phyloP scores from a whole-genome alignment of 2,888 invertebrate genomes.

The Lucinisca nassula region DNA sequence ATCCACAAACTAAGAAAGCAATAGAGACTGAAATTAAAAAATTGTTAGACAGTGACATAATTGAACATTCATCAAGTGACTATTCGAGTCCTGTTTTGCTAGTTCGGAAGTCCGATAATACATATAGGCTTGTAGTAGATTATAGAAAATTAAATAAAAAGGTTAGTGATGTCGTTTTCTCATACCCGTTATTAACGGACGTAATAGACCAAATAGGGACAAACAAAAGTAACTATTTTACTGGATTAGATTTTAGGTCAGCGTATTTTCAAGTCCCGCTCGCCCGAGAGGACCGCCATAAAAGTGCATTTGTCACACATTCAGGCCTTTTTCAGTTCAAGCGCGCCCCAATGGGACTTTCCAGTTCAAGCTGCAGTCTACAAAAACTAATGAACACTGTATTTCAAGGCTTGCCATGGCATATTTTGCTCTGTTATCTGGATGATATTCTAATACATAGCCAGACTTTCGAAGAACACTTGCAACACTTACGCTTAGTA shows the following conservation, averaged over 20 bases:
- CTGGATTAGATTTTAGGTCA: neutral
- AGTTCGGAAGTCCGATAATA: neutral
- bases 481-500: neutral
- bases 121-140: neutral
- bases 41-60: neutral
- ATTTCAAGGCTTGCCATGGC: neutral
- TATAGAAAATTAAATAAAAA: neutral
- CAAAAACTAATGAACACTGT: neutral
- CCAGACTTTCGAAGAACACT: neutral
- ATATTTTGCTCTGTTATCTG: neutral
- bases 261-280: neutral
- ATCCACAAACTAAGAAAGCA: too few species aligned
- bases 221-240: neutral
- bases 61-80: neutral
- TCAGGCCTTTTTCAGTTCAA: neutral
- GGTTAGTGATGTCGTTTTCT: neutral
- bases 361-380: neutral
- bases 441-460: neutral
- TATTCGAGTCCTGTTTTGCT: neutral
- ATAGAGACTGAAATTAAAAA: neutral
- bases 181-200: neutral
- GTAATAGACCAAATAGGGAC: neutral
- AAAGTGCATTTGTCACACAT: neutral
- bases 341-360: neutral
- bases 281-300: neutral